Percentiles rank a stretch among this genome's conserved stretches.
Evolutionary conservation across 2,888 invertebrate species (phyloP).

Genomic region (Lymantria monacha): DNA sequence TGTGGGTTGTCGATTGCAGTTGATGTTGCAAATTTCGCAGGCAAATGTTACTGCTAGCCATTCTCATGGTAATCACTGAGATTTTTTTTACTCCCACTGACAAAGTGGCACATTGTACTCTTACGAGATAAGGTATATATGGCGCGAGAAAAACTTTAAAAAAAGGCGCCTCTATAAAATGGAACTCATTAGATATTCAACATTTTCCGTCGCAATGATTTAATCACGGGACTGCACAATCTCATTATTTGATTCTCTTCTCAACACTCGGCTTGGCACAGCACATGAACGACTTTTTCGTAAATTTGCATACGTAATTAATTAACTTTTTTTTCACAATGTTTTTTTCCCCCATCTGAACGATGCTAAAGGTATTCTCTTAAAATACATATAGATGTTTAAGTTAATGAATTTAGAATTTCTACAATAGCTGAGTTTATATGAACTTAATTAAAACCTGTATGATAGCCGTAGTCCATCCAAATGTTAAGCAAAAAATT

Average conservation of each 20-base stretch:
- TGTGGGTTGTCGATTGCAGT: too few species aligned
- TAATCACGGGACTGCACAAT: conserved; percentile 66
- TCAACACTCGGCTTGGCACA: conserved; percentile 42
- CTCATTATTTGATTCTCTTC: conserved; percentile 67
- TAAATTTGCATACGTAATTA: conserved; percentile 80
- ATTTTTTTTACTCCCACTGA: too few species aligned
- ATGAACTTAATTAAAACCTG: too few species aligned
- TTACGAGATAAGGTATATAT: too few species aligned
- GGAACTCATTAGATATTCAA: conserved; percentile 18
- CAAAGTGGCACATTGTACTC: too few species aligned
- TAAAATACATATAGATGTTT: conserved; percentile 15
- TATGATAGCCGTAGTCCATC: not conserved
- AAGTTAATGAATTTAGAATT: conserved; percentile 25
- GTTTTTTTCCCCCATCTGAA: conserved; percentile 56
- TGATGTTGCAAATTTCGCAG: too few species aligned
- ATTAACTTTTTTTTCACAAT: conserved; percentile 67
- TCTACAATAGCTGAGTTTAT: not conserved
- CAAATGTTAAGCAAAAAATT: conserved; percentile 17
- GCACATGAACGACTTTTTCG: conserved; percentile 58
- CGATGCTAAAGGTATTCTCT: conserved; percentile 41
- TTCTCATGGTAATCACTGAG: too few species aligned
- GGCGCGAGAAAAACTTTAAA: too few species aligned
- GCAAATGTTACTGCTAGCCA: too few species aligned
- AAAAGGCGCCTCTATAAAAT: too few species aligned
- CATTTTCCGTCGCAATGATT: conserved; percentile 63